phyloP scores from a whole-genome alignment of 2,888 invertebrate species.

The Boloria euphrosyne region DNA sequence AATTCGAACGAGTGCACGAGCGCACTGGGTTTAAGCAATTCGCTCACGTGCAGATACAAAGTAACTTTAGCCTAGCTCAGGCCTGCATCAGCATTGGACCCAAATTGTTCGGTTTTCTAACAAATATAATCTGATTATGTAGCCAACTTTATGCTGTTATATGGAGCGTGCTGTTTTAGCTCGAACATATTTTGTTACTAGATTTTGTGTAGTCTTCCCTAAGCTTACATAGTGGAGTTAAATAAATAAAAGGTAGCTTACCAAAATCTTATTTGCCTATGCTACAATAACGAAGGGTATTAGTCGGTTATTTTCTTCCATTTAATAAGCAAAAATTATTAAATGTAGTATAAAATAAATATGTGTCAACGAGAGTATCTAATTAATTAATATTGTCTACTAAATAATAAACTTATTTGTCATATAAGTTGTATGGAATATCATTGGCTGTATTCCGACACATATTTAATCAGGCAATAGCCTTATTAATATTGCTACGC shows the following conservation, averaged over 20 bases:
- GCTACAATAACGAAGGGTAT: no score
- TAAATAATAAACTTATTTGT: no score
- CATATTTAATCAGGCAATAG: no score
- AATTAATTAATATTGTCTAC: no score
- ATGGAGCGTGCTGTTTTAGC: constrained; percentile 18
- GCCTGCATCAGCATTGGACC: constrained; percentile 41
- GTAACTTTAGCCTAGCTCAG: constrained; percentile 45
- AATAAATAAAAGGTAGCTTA: not conserved
- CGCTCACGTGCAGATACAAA: constrained; percentile 53
- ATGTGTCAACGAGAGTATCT: no score
- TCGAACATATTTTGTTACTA: constrained; percentile 23
- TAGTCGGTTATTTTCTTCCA: no score
- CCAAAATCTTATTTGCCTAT: not conserved
- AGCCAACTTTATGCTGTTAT: constrained; percentile 31
- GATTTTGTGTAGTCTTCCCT: constrained; percentile 19
- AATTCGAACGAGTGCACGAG: constrained; percentile 56
- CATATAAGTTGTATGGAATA: no score
- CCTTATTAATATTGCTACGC: no score
- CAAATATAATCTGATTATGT: constrained; percentile 39
- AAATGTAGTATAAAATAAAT: no score
- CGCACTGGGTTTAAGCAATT: constrained; percentile 50
- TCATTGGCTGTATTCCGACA: no score
- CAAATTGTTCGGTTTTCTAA: constrained; percentile 40
- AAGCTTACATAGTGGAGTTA: constrained; percentile 10
- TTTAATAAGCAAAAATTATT: no score